Base-by-base conservation (phyloP, 1,140 invertebrate genomes). In the Leptinotarsa defecta region DNA sequence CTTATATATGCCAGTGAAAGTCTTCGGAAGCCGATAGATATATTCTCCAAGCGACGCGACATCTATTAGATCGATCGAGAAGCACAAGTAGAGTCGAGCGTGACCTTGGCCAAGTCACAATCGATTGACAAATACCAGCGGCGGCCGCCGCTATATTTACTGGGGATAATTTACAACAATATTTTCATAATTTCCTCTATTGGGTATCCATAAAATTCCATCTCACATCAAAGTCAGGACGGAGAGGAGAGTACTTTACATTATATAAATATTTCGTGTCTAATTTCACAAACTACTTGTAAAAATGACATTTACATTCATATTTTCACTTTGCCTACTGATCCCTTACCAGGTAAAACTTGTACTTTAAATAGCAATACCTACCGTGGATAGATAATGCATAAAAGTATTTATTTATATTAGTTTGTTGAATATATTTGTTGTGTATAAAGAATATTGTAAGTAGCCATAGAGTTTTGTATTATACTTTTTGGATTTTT, bases 401-500 rank as follows among this genome's bases (percentile, higher is more conserved):
- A 67, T 67, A 72, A 62, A 49, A 67, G 49, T 68, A 34, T 72
- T 77, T 72, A 43, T 77, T 68, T 74, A 68, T 48, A 68, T 75
- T 75, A 64, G 70, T 73, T 68, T 63, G 20, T 70, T 48, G 77
- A 77, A 76, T 57, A 67, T 75, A 83, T 84, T 80, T 83, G 80
- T 85, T 85, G 81, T 85, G 83, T 84, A 85, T 81, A 85, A 85
- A 84, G 70, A 67, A 75, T 52, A 24, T 62, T 76, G 63, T 74
- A 74, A 76, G 74, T 79, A 79, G 78, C 64, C 79, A 74, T 85
- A 85, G 83, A 72, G 77, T 84, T 85, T 85, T 85, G 83, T 85
- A 85, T 84, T 84, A 85, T 85, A 84, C 80, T 84, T 83, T 85
- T 81, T 84, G 79, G 73, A 81, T 82, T 85, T 79, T 85, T 84